Percentiles rank a stretch among this genome's conserved stretches.
Conservation (phyloP, 2,888 invertebrate genomes). For the Ormia ochracea region DNA sequence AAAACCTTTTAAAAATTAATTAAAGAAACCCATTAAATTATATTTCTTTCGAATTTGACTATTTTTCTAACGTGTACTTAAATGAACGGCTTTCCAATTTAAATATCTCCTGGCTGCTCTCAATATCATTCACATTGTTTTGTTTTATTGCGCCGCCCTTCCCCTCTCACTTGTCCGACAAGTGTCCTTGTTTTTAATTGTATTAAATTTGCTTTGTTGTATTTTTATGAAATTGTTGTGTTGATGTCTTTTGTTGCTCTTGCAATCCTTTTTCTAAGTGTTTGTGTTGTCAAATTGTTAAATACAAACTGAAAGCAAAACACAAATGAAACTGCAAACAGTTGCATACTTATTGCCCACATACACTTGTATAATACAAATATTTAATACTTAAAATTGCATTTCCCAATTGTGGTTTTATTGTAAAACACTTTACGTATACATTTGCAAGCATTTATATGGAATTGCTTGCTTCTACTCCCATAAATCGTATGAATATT, state of each 20-base stretch:
- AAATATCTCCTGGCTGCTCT: too few relatives aligned
- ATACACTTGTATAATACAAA: constrained; percentile 11
- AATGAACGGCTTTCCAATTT: too few relatives aligned
- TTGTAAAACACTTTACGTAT: constrained; percentile 36
- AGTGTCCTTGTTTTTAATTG: background rate
- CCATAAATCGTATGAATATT: constrained; percentile 30
- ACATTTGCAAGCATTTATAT: background rate
- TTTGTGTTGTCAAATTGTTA: constrained; percentile 37
- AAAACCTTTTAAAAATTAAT: too few relatives aligned
- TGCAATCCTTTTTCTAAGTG: background rate
- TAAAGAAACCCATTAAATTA: too few relatives aligned
- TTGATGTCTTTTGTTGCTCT: background rate
- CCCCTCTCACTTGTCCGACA: background rate
- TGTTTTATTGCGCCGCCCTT: background rate
- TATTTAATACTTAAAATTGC: constrained; percentile 46
- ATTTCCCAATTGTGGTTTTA: constrained; percentile 58
- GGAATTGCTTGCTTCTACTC: background rate
- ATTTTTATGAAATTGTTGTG: constrained; percentile 19
- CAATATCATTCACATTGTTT: too few relatives aligned
- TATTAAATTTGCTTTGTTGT: background rate
- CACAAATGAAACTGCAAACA: background rate
- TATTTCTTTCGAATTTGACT: too few relatives aligned
- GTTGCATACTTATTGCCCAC: background rate
- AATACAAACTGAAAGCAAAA: constrained; percentile 45
- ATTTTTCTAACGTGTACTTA: too few relatives aligned